Evolutionary conservation across 2,797 vertebrate genomes (phyloP).

Genomic region (Erethizon dorsatum): DNA sequence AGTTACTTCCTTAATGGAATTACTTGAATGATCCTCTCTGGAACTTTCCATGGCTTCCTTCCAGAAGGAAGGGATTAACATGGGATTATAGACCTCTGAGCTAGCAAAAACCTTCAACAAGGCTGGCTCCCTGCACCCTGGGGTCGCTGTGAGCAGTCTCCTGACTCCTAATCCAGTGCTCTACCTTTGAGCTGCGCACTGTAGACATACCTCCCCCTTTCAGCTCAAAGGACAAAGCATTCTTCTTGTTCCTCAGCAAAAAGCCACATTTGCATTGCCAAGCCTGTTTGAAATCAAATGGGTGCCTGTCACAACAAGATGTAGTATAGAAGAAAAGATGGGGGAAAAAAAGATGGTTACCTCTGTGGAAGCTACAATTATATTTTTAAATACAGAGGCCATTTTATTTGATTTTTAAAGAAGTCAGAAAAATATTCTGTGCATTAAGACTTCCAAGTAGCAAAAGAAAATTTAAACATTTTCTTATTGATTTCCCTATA

Average conservation of each 20-base stretch:
- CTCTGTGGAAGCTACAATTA: neutral
- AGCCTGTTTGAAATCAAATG: constrained; percentile 15
- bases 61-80: neutral
- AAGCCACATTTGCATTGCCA: neutral
- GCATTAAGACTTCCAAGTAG: constrained; percentile 14
- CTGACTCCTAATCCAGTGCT: neutral
- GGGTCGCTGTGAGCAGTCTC: neutral
- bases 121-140: neutral
- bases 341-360: neutral
- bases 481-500: neutral
- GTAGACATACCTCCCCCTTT: neutral
- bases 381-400: constrained; percentile 32
- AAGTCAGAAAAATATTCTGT: constrained; percentile 11
- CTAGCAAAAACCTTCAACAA: neutral
- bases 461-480: constrained; percentile 6
- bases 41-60: neutral
- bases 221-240: neutral
- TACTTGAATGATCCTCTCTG: neutral
- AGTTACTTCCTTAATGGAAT: neutral
- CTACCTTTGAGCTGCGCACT: neutral
- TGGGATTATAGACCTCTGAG: neutral
- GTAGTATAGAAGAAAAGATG: neutral
- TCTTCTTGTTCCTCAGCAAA: neutral
- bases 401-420: constrained; percentile 54
- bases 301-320: neutral